A percentile compares a stretch with the other conserved stretches of the same genome.
phyloP scores from a whole-genome alignment of 2,113 vertebrate genomes.

The Calypte anna region DNA sequence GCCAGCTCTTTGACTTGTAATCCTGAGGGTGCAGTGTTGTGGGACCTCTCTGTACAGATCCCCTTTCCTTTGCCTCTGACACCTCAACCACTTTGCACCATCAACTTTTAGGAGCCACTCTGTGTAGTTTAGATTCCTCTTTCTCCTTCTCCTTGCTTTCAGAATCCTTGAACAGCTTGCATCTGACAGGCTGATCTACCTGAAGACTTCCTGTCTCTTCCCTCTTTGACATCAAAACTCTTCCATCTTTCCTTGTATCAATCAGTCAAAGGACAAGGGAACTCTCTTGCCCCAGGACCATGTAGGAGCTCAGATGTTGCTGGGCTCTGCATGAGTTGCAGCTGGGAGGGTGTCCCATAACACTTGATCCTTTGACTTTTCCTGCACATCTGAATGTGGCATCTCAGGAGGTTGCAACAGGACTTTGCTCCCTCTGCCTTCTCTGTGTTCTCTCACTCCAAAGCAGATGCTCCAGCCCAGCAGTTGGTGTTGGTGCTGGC shows the following conservation, averaged over 20 bases:
- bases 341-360: neutral
- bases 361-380: neutral
- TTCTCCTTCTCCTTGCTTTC: neutral
- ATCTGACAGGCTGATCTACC: neutral
- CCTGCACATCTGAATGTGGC: neutral
- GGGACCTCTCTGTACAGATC: neutral
- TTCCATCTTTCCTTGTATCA: neutral
- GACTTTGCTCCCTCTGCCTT: neutral
- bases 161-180: neutral
- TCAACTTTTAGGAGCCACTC: neutral
- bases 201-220: neutral
- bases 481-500: neutral
- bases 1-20: neutral
- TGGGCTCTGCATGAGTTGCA: neutral
- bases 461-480: neutral
- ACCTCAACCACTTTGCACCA: neutral
- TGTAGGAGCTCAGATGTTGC: neutral
- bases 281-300: accelerated
- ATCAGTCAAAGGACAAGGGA: neutral
- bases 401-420: neutral
- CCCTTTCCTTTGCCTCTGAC: neutral
- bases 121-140: neutral
- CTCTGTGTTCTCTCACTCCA: neutral
- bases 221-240: neutral
- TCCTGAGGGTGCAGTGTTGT: neutral